Evolutionary conservation across 1,140 invertebrate genomes (phyloP), one percentile per base, ranked within the genome.

Genomic region (Anastrepha obliqua): DNA sequence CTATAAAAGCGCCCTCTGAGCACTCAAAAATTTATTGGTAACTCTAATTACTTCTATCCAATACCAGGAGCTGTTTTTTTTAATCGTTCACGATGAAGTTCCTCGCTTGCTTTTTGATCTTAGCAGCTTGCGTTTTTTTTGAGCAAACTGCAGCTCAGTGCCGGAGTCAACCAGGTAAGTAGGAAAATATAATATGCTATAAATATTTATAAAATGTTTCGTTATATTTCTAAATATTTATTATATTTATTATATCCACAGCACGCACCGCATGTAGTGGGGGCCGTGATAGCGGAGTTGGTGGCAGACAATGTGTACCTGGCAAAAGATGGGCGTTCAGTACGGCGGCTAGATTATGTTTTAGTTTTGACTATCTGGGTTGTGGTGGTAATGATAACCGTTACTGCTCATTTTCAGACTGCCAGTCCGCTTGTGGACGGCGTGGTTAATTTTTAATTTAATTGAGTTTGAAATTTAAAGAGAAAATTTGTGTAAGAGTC

Each of bases 331-430:
- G 67, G 67, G 47, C 17, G 7, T 74, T 44, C 67, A 44, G 44
- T 15, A 2, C 13, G 42, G 11, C 4, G 7, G 17, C 11, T 47
- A 74, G 67, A 15, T 44, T 39, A 44, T 74, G 67, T 17, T 15
- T 9, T 42, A 74, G 67, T 42, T 74, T 74, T 42, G 17, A 44
- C 44, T 74, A 74, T 6, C 2, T 42, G 44, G 67, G 67, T 15
- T 74, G 67, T 47, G 67, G 67, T 13, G 67, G 67, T 44, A 74
- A 74, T 74, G 13, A 39, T 11, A 74, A 74, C 44, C 67, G 67
- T 74, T 74, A 74, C 15, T 74, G 67, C 5, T 74, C 67, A 0
- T 13, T 47, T n/a, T 4, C 29, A 11, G 67, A 11, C 42, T 74
- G 67, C 7, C 67, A 74, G 44, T 29, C 29, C 29, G 29, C 29